Evolutionary conservation across 2,888 invertebrate species (phyloP).

Genomic region (Halocaridina rubra): DNA sequence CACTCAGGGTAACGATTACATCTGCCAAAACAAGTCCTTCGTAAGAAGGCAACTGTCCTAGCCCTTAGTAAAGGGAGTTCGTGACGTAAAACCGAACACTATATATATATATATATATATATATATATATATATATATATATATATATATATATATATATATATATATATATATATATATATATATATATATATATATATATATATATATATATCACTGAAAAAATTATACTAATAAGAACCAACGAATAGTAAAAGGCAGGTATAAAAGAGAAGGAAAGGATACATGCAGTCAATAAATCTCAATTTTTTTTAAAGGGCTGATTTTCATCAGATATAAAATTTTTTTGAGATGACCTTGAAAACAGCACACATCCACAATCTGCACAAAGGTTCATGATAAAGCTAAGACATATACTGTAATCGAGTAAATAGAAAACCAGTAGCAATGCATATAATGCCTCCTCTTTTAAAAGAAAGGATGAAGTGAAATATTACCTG

Average conservation of each 20-base stretch:
- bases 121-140: neutral
- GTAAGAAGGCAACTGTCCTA: no score
- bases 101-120: no score
- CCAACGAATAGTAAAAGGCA: neutral
- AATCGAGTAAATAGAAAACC: no score
- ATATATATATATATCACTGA: no score
- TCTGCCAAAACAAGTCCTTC: no score
- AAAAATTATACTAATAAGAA: neutral
- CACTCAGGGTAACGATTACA: no score
- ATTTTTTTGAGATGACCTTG: neutral
- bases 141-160: neutral
- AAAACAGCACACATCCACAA: neutral
- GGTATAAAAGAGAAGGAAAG: neutral
- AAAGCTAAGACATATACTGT: no score
- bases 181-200: slow-evolving; percentile 16
- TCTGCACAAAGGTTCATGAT: no score
- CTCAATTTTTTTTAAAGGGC: neutral
- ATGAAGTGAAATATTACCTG: slow-evolving; percentile 70
- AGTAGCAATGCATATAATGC: no score
- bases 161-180: slow-evolving; percentile 18
- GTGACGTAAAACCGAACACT: no score
- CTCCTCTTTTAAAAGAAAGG: neutral
- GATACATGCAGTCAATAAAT: neutral
- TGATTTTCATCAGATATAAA: neutral
- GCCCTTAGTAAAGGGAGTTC: no score